Base-by-base conservation (phyloP, 2,797 vertebrate genomes). In the Buphagus erythrorhynchus region DNA sequence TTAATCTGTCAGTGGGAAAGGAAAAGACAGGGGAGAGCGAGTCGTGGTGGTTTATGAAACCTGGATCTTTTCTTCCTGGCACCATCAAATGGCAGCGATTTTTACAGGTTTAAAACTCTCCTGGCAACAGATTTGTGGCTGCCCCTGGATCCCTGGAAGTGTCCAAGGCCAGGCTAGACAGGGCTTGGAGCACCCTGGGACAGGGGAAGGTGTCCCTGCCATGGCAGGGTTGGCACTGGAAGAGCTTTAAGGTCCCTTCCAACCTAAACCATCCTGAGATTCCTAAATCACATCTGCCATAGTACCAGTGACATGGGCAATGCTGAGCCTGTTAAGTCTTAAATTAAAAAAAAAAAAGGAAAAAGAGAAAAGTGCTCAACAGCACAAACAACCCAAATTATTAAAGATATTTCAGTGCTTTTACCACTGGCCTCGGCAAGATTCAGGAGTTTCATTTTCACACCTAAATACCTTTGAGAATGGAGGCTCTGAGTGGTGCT, bases 1-100 rank as follows among this genome's bases (percentile, higher is more conserved):
- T 96, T 91, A 88, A 96, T 97, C 66, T 55, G 52, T 74, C 89
- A 67, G 74, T 11, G 57, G 91, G 87, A 71, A 67, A 75, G 51
- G 24, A 2, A 68, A 43, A 17, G 67, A 25, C 36, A 38, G 16
- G n/a, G 45, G 40, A 80, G 75, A 1, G 8, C 1, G 48, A 91
- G 59, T 73, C 0, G 2, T 46, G 69, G 81, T 45, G 67, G 49
- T 81, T 88, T 65, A 3, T 45, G 85, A 65, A 68, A 65, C 40
- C 6, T 9, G 72, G 58, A 40, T 55, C 54, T 86, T 63, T 67
- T 13, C 88, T 93, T 90, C 89, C 71, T 49, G 28, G 57, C 45
- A 26, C 45, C 68, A 35, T 43, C 67, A 71, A 69, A 76, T 67
- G 45, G 8, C 65, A 28, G 88, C 0, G 1, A 54, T 79, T 74